A percentile compares a stretch with the other conserved stretches of the same genome.
phyloP scores from a whole-genome alignment of 2,888 invertebrate species.

The Spisula solida region DNA sequence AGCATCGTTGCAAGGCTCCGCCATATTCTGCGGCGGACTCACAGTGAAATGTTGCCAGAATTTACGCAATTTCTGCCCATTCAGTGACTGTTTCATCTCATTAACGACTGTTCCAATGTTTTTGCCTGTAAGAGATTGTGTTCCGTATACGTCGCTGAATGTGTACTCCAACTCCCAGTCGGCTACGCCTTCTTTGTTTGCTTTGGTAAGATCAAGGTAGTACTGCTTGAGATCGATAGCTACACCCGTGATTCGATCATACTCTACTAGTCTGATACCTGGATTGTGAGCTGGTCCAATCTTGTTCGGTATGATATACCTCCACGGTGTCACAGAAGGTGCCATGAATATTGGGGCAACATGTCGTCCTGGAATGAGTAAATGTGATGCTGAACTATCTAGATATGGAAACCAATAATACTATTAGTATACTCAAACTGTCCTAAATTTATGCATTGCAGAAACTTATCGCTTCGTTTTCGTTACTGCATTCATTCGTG shows the following conservation, averaged over 20 bases:
- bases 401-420: no score
- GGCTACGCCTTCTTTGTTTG: constrained; percentile 90
- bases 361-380: constrained; percentile 89
- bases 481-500: no score
- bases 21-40: constrained; percentile 55
- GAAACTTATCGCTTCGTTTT: no score
- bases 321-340: constrained; percentile 96
- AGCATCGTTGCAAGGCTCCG: constrained; percentile 58
- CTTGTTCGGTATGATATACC: constrained; percentile 88
- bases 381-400: neutral
- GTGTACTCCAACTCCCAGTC: constrained; percentile 95
- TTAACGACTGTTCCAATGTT: constrained; percentile 91
- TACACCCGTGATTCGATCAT: constrained; percentile 91
- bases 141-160: constrained; percentile 92
- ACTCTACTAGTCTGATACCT: constrained; percentile 95
- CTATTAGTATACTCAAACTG: no score
- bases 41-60: constrained; percentile 70
- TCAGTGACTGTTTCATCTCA: constrained; percentile 54
- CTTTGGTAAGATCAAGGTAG: constrained; percentile 93
- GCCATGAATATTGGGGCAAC: constrained; percentile 95
- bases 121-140: constrained; percentile 93
- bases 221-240: constrained; percentile 96
- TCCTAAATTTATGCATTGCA: no score
- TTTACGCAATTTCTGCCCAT: constrained; percentile 55
- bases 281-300: constrained; percentile 91